These are phyloP conservation scores for Antedon mediterranea DNA, from an alignment of 53 echinoderm and acorn worm species.

Conservation along the genomic window DNA sequence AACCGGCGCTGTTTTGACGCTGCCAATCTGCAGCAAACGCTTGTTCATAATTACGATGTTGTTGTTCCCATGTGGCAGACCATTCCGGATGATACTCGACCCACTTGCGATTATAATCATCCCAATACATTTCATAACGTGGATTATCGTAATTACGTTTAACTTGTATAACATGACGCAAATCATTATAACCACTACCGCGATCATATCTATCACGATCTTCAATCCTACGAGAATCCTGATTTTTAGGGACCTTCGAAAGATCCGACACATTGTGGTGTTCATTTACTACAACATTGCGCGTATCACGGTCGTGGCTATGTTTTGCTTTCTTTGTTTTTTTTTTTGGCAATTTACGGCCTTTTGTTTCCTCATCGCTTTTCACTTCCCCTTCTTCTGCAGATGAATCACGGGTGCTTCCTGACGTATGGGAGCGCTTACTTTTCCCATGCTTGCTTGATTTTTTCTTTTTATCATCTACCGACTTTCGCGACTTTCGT, in stretches of 20 bases:
- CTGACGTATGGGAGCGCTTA: background rate
- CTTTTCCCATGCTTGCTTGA: background rate
- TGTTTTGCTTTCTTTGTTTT: slow-evolving; percentile 36
- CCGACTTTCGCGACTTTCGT: background rate
- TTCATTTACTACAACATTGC: slow-evolving; percentile 72
- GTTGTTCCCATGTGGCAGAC: slow-evolving; percentile 39
- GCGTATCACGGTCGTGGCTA: slow-evolving; percentile 38
- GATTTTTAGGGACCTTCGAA: slow-evolving; percentile 7
- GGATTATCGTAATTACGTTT: slow-evolving; percentile 51
- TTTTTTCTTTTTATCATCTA: background rate
- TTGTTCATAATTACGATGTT: slow-evolving; percentile 33
- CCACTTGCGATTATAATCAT: slow-evolving; percentile 35
- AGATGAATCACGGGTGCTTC: slow-evolving; percentile 26
- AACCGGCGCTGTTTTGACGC: slow-evolving; percentile 10
- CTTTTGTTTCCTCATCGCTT: slow-evolving; percentile 45
- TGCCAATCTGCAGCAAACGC: slow-evolving; percentile 40
- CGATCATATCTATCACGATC: slow-evolving; percentile 12
- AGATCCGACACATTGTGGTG: slow-evolving; percentile 32
- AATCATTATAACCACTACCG: slow-evolving; percentile 38
- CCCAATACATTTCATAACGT: slow-evolving; percentile 47
- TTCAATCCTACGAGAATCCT: slow-evolving; percentile 5
- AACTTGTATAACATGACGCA: slow-evolving; percentile 80
- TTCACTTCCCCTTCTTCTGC: slow-evolving; percentile 74
- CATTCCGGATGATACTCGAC: slow-evolving; percentile 37
- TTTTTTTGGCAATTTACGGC: slow-evolving; percentile 12